phyloP scores from a whole-genome alignment of 2,113 vertebrate species.

The Jacana jacana region DNA sequence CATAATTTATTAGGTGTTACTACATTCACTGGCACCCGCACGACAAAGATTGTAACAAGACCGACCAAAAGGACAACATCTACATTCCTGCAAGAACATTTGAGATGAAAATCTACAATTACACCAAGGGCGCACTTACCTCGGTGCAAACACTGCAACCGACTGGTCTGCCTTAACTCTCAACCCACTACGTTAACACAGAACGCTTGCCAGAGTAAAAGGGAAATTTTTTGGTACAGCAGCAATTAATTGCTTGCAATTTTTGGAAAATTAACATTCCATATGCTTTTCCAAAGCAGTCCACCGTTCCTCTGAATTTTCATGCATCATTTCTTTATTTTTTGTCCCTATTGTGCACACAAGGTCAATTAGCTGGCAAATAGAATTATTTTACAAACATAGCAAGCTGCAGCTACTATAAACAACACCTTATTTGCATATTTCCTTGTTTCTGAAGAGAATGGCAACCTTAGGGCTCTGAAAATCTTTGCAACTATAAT shows the following conservation, averaged over 20 bases:
- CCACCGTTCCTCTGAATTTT: constrained; percentile 36
- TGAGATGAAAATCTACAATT: constrained; percentile 24
- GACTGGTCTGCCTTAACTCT: background rate
- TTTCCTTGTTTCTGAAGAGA: constrained; percentile 41
- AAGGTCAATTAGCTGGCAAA: constrained; percentile 67
- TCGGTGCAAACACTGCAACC: background rate
- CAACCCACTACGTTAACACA: background rate
- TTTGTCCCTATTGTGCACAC: constrained; percentile 32
- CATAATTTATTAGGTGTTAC: constrained; percentile 63
- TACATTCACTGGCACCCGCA: constrained; percentile 13
- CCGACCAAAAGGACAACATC: constrained; percentile 41
- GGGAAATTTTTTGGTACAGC: background rate
- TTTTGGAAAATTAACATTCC: constrained; percentile 61
- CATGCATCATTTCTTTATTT: constrained; percentile 43
- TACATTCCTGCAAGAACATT: constrained; percentile 17
- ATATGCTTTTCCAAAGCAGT: constrained; percentile 5
- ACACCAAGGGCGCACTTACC: background rate
- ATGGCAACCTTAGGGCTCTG: background rate
- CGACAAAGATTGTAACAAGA: constrained; percentile 35
- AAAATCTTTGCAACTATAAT: background rate
- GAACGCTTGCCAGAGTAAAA: background rate
- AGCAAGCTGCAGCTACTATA: constrained; percentile 49
- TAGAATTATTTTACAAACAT: constrained; percentile 62
- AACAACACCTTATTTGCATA: constrained; percentile 64
- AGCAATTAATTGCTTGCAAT: constrained; percentile 38